Conservation (phyloP, 2,113 vertebrate species). For the Siniperca knerii region DNA sequence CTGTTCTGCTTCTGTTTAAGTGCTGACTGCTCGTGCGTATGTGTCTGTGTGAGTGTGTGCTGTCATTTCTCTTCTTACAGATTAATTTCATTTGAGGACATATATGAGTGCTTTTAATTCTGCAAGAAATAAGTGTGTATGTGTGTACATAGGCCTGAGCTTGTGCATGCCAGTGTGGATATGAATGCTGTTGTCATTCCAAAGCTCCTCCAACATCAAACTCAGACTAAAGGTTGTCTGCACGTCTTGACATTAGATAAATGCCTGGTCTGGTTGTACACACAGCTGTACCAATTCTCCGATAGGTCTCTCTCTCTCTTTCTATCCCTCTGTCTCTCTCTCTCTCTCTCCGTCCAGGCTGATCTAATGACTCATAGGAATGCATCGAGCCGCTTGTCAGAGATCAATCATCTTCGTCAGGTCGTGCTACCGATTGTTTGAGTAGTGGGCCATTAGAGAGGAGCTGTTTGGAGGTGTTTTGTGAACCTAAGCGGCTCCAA, state of each 20-base stretch:
- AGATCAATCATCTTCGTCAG: conserved; percentile 88
- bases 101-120: conserved; percentile 38
- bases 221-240: conserved; percentile 82
- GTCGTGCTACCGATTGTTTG: conserved; percentile 86
- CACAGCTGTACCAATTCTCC: conserved; percentile 81
- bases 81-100: conserved; percentile 51
- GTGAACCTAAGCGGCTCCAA: conserved; percentile 87
- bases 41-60: conserved; percentile 9
- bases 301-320: conserved; percentile 76
- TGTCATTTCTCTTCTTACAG: conserved; percentile 28
- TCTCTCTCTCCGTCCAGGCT: conserved; percentile 73
- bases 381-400: conserved; percentile 86
- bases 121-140: neutral
- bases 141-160: conserved; percentile 2
- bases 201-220: conserved; percentile 76
- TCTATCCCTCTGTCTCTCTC: conserved; percentile 32
- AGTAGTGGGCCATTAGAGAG: conserved; percentile 87
- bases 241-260: conserved; percentile 83
- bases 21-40: conserved; percentile 21
- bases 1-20: conserved; percentile 58
- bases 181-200: conserved; percentile 76
- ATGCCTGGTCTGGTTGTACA: conserved; percentile 80
- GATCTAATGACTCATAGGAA: conserved; percentile 87
- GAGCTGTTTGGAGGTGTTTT: conserved; percentile 87
- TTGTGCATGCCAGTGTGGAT: conserved; percentile 27